Percentiles rank a stretch among this genome's conserved stretches.
Conservation (phyloP, 2,797 vertebrate species). For the Melanotaenia trifasciata region DNA sequence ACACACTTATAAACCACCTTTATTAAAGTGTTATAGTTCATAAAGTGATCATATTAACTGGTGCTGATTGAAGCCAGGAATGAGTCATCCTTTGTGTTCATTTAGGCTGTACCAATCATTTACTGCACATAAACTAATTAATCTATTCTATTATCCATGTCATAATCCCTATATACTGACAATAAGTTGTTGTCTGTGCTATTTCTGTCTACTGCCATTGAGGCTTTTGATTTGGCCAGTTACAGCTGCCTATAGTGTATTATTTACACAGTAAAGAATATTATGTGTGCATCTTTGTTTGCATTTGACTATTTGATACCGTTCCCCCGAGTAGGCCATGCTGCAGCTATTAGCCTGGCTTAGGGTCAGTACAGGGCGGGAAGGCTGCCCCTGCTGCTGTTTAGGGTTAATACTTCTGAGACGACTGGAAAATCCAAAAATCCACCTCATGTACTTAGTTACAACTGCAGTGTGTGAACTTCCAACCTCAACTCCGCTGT, state of each 20-base stretch:
- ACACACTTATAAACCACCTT: neutral
- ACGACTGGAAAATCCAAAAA: slow-evolving; percentile 52
- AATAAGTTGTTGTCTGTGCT: neutral
- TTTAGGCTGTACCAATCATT: neutral
- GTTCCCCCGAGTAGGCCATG: slow-evolving; percentile 22
- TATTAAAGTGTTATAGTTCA: neutral
- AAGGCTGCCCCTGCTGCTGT: slow-evolving; percentile 23
- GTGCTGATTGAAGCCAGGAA: neutral
- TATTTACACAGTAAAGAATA: slow-evolving; percentile 12
- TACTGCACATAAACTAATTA: neutral
- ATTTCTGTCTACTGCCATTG: neutral
- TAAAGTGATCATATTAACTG: neutral
- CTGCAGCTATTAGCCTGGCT: slow-evolving; percentile 20
- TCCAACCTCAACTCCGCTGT: slow-evolving; percentile 53
- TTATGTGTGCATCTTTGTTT: slow-evolving; percentile 24
- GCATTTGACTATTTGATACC: slow-evolving; percentile 16
- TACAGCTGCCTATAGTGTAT: slow-evolving; percentile 2
- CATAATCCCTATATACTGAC: neutral
- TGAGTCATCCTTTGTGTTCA: neutral
- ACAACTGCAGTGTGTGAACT: slow-evolving; percentile 63
- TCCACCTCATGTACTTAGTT: slow-evolving; percentile 54
- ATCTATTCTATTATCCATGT: neutral
- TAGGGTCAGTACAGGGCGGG: slow-evolving; percentile 44
- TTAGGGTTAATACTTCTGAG: slow-evolving; percentile 53
- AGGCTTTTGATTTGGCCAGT: neutral